These are phyloP conservation scores for Sebastes fasciatus DNA, from an alignment of 2,113 vertebrate genomes.

Conservation along the genomic window DNA sequence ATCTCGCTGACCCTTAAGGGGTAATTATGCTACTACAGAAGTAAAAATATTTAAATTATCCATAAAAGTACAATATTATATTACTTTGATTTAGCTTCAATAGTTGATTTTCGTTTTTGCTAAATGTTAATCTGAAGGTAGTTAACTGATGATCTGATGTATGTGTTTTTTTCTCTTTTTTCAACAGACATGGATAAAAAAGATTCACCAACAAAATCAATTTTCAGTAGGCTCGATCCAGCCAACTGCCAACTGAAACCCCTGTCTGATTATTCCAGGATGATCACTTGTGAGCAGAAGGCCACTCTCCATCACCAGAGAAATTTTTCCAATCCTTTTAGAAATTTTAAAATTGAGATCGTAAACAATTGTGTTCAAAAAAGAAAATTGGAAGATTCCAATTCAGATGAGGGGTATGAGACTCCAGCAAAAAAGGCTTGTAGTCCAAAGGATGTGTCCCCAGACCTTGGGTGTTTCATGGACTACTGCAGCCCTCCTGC, in stretches of 20 bases:
- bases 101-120: neutral
- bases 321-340: neutral
- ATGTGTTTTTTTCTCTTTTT: neutral
- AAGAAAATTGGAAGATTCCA: conserved; percentile 39
- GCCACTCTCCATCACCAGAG: neutral
- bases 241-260: conserved; percentile 28
- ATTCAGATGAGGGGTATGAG: conserved; percentile 24
- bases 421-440: conserved; percentile 56
- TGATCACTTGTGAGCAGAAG: conserved; percentile 5
- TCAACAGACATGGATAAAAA: conserved; percentile 46
- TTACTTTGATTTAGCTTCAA: neutral
- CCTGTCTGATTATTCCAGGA: conserved; percentile 43
- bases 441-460: conserved; percentile 43
- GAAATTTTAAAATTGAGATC: conserved; percentile 56
- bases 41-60: neutral
- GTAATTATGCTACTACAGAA: neutral
- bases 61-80: neutral
- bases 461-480: conserved; percentile 57
- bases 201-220: fast-evolving
- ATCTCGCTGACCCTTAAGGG: too few relatives aligned
- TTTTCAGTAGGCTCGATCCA: neutral
- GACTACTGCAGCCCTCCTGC: conserved; percentile 21
- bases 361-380: conserved; percentile 28
- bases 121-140: neutral
- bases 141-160: neutral